Evolutionary conservation across 2,888 invertebrate species (phyloP), one percentile per base, ranked within the genome.

Genomic region (Chirona hameri): DNA sequence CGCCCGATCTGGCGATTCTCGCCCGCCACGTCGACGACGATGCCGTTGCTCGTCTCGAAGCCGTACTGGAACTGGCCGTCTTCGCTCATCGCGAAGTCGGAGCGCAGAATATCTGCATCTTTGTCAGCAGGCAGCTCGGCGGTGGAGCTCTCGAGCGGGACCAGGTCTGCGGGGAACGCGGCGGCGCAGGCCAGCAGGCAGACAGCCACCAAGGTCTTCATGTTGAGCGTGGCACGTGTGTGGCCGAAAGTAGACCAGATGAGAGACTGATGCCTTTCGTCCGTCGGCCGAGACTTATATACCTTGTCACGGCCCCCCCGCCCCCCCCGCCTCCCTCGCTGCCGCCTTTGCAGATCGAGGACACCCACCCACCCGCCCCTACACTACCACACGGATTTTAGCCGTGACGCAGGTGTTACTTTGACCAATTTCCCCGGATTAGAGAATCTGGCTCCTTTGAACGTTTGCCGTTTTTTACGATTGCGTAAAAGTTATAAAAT

Each of bases 1-100:
- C 52, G 27, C 80, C 80, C 80, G 29, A 80, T 80, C 52, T 80
- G 80, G 2, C 29, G n/a, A n/a, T 80, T 48, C 52, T 52, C 80
- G 15, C 80, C 80, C 27, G 27, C 29, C 27, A 29, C 80, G 29
- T 80, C 80, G n/a, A 55, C 80, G n/a, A 27, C 52, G 14, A n/a
- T 80, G 48, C 52, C 52, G 55, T 80, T 48, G 29, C 52, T 80
- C 18, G 80, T 10, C 52, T 52, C 80, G 80, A 29, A 80, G 52
- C 52, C 80, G 80, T 80, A 80, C 80, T 52, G 27, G 55, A 80
- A 80, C 12, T 7, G 2, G 76, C 76, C 76, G 76, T 46, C 39
- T 1, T 24, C 76, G 46, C 27, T 12, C 39, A 76, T 76, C 18
- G 46, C 46, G 24, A 76, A 76, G 24, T 46, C 18, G 10, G 21